A percentile compares a stretch with the other conserved stretches of the same genome.
These are phyloP conservation scores for Pelagia noctiluca DNA, from an alignment of 30 jellyfish, hydroid and myxozoan genomes.

Conservation along the genomic window DNA sequence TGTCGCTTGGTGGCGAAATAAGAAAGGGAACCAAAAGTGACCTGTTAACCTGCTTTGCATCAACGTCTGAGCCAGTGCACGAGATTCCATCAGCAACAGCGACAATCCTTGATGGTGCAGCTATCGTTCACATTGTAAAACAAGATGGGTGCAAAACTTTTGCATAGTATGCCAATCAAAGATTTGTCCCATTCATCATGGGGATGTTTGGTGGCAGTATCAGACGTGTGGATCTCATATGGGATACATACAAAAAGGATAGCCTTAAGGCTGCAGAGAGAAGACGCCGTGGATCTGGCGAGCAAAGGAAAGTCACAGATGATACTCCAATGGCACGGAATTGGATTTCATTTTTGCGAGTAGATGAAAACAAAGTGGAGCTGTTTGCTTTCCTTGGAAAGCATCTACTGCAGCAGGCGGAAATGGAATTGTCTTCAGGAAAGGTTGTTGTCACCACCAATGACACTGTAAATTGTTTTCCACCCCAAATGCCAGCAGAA, in stretches of 20 bases:
- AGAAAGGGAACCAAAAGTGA: constrained; percentile 45
- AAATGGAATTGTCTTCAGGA: constrained; percentile 31
- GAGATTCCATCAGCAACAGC: constrained; percentile 17
- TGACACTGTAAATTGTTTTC: constrained; percentile 34
- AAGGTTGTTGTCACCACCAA: constrained; percentile 26
- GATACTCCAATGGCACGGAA: constrained; percentile 2
- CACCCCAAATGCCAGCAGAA: constrained; percentile 20
- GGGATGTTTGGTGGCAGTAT: neutral
- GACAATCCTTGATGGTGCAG: constrained; percentile 38
- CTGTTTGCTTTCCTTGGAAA: constrained; percentile 53
- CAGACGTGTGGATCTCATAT: constrained; percentile 29
- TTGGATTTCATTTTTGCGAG: constrained; percentile 46
- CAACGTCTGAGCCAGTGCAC: neutral
- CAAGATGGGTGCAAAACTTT: constrained; percentile 46
- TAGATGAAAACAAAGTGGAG: constrained; percentile 45
- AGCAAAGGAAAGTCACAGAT: constrained; percentile 47
- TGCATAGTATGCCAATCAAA: constrained; percentile 3
- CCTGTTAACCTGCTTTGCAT: constrained; percentile 29
- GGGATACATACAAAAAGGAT: constrained; percentile 51
- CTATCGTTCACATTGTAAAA: constrained; percentile 35
- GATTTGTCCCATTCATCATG: constrained; percentile 28
- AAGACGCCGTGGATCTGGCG: constrained; percentile 44
- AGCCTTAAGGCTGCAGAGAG: constrained; percentile 47
- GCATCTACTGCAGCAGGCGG: constrained; percentile 16
- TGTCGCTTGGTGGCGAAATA: constrained; percentile 50